A percentile compares a stretch with the other conserved stretches of the same genome.
phyloP scores from a whole-genome alignment of 2,888 invertebrate species.

The Temnothorax rugatulus region DNA sequence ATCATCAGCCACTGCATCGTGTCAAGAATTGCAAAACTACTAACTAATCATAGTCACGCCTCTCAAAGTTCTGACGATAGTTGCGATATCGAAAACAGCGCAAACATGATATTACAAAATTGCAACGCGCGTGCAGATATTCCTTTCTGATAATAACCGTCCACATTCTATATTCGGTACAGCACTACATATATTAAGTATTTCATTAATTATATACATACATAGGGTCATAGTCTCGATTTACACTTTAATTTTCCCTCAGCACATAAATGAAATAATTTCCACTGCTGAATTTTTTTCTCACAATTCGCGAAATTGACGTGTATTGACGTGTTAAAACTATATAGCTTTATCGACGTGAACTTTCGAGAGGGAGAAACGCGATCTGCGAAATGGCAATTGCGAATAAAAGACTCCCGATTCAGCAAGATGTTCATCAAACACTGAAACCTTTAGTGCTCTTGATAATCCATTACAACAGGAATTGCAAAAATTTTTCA shows the following conservation, averaged over 20 bases:
- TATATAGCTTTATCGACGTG: neutral
- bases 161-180: neutral
- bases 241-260: neutral
- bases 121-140: neutral
- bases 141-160: neutral
- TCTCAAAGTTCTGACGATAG: neutral
- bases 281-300: neutral
- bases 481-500: constrained; percentile 54
- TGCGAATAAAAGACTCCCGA: neutral
- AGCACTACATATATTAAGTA: neutral
- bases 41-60: constrained; percentile 42
- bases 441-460: constrained; percentile 43
- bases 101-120: constrained; percentile 27
- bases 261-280: neutral
- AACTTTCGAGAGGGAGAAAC: neutral
- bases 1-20: neutral
- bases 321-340: neutral
- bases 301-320: neutral
- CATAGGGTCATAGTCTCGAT: constrained; percentile 6
- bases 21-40: constrained; percentile 18
- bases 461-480: neutral
- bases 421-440: constrained; percentile 7
- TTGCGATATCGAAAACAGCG: neutral
- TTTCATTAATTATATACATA: constrained; percentile 27
- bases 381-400: neutral